Evolutionary conservation across 2,888 invertebrate species (phyloP).

Genomic region (Scrobipalpa costella): DNA sequence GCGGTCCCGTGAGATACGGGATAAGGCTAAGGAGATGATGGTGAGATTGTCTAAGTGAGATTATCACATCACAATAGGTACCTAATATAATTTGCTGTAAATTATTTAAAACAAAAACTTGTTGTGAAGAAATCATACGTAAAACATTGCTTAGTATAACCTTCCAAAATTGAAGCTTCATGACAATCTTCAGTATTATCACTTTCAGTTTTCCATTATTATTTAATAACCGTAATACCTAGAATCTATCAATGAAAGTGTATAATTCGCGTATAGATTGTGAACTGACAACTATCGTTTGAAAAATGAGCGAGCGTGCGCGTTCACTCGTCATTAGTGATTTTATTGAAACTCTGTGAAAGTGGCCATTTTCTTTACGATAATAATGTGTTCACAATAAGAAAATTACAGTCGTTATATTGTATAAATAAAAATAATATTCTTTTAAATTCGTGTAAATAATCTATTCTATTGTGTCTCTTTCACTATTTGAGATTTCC

Average conservation of each 20-base stretch:
- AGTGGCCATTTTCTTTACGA: slow-evolving; percentile 12
- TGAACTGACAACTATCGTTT: slow-evolving; percentile 1
- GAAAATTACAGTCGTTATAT: neutral
- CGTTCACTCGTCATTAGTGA: slow-evolving; percentile 19
- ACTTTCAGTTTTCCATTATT: neutral
- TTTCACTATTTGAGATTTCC: too few species aligned
- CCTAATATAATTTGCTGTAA: too few species aligned
- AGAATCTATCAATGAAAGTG: neutral
- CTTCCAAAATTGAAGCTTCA: neutral
- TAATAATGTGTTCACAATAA: neutral
- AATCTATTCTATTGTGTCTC: too few species aligned
- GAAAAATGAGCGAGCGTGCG: neutral
- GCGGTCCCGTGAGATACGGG: too few species aligned
- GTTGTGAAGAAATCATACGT: too few species aligned
- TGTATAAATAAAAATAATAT: too few species aligned
- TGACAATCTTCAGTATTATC: neutral
- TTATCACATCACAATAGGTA: too few species aligned
- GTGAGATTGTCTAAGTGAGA: too few species aligned
- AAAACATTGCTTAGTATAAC: too few species aligned
- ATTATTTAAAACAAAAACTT: too few species aligned
- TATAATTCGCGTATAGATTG: slow-evolving; percentile 8
- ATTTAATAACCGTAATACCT: neutral
- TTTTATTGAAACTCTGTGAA: slow-evolving; percentile 22
- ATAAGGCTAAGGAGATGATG: too few species aligned
- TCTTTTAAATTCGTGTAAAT: too few species aligned